Evolutionary conservation across 1,140 invertebrate genomes (phyloP).

Genomic region (Drosophila kikkawai): DNA sequence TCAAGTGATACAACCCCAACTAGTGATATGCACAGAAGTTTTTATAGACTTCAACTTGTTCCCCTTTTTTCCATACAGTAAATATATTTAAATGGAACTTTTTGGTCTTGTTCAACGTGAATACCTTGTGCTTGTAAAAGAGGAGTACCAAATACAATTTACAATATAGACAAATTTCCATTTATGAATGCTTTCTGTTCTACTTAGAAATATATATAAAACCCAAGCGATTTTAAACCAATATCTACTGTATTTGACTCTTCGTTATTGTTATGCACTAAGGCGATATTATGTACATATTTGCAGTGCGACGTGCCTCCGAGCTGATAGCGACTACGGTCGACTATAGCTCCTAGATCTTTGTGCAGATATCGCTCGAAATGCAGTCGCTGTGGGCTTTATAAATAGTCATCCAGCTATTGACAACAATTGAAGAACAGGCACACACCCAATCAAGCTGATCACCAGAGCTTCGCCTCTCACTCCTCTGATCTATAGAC

Average conservation of each 20-base stretch:
- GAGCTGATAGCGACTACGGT: constrained; percentile 14
- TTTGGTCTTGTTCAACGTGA: neutral
- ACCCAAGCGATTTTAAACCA: neutral
- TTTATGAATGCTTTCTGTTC: neutral
- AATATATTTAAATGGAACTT: neutral
- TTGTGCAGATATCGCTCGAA: constrained; percentile 5
- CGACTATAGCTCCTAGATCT: constrained; percentile 16
- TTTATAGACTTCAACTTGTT: neutral
- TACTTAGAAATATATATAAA: too few species aligned
- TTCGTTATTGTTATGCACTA: constrained; percentile 6
- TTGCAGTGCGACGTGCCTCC: constrained; percentile 35
- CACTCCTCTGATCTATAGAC: neutral
- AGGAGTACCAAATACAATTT: neutral
- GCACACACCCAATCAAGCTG: constrained; percentile 24
- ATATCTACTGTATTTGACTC: constrained; percentile 26
- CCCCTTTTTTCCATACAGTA: neutral
- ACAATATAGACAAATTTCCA: neutral
- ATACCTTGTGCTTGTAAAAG: too few species aligned
- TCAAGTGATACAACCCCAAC: constrained; percentile 2
- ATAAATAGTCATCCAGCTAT: constrained; percentile 67
- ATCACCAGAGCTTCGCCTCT: constrained; percentile 4
- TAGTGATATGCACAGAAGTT: constrained; percentile 2
- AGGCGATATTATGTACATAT: constrained; percentile 3
- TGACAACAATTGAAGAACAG: constrained; percentile 64
- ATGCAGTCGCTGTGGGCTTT: constrained; percentile 35